Evolutionary conservation across 2,113 vertebrate genomes (phyloP).

Genomic region (Ceyx margarethae): DNA sequence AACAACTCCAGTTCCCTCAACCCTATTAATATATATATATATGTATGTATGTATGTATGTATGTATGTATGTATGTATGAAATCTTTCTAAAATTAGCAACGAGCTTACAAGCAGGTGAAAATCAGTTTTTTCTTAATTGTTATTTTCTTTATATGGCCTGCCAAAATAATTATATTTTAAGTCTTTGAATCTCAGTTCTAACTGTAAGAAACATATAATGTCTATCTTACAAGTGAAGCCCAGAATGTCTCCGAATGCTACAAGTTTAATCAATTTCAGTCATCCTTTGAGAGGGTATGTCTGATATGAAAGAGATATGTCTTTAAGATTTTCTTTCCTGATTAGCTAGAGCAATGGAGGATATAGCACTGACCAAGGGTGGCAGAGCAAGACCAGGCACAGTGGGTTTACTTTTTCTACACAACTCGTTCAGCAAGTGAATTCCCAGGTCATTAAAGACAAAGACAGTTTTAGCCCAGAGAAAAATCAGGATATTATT

Average conservation of each 20-base stretch:
- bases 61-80: too few relatives aligned
- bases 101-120: background rate
- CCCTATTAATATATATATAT: background rate
- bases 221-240: background rate
- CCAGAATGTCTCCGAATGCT: background rate
- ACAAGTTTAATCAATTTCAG: background rate
- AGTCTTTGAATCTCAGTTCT: background rate
- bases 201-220: background rate
- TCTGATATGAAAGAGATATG: background rate
- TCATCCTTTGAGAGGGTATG: background rate
- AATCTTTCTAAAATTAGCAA: background rate
- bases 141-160: background rate
- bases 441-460: background rate
- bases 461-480: background rate
- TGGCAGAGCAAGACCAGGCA: background rate
- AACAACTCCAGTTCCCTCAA: background rate
- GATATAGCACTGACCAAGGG: background rate
- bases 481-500: background rate
- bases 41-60: too few relatives aligned
- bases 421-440: rapidly evolving
- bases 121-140: background rate
- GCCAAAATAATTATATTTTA: background rate
- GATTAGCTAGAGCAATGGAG: background rate
- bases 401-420: background rate
- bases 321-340: background rate